Evolutionary conservation across 2,888 invertebrate genomes (phyloP).

Genomic region (Phortica okadai): DNA sequence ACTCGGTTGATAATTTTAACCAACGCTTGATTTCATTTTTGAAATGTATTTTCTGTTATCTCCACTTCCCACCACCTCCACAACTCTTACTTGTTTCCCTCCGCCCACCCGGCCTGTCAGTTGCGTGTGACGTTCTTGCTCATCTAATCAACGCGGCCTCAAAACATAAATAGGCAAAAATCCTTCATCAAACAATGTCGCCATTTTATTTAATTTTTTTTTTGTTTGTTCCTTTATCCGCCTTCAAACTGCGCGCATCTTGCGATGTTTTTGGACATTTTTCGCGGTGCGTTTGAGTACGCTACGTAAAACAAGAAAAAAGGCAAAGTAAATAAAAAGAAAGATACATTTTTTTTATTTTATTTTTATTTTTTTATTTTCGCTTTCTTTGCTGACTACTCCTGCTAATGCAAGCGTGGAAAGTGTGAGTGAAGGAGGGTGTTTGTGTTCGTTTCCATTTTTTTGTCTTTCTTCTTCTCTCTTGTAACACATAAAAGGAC

Average conservation of each 20-base stretch:
- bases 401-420: constrained; percentile 34
- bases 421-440: constrained; percentile 51
- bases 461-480: constrained; percentile 48
- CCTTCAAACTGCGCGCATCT: constrained; percentile 11
- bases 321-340: constrained; percentile 40
- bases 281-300: constrained; percentile 43
- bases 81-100: constrained; percentile 53
- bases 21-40: constrained; percentile 10
- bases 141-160: constrained; percentile 64
- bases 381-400: constrained; percentile 53
- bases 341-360: constrained; percentile 61
- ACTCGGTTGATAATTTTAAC: constrained; percentile 21
- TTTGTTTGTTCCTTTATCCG: constrained; percentile 43
- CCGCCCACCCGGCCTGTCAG: constrained; percentile 54
- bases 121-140: constrained; percentile 55
- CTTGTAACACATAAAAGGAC: constrained; percentile 74
- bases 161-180: constrained; percentile 68
- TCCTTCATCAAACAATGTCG: constrained; percentile 68
- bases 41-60: not conserved
- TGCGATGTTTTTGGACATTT: constrained; percentile 35
- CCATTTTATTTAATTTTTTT: constrained; percentile 62
- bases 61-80: constrained; percentile 29
- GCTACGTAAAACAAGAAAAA: constrained; percentile 25
- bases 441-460: constrained; percentile 56
- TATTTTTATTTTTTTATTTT: constrained; percentile 50